Evolutionary conservation across 2,888 invertebrate genomes (phyloP).

Genomic region (Tetrapedia diversipes): DNA sequence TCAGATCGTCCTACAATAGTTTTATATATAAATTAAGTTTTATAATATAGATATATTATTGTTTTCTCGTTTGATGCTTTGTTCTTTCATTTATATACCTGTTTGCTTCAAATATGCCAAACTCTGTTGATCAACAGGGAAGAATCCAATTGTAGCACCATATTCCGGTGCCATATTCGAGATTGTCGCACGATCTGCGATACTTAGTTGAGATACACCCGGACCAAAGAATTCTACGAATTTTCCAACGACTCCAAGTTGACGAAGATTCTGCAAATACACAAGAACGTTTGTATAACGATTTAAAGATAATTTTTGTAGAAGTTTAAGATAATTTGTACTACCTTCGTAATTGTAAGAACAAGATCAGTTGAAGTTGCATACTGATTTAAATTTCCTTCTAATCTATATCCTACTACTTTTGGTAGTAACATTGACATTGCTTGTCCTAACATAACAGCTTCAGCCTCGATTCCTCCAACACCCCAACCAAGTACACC

Average conservation of each 20-base stretch:
- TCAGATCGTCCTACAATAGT: constrained; percentile 88
- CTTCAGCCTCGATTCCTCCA: constrained; percentile 98
- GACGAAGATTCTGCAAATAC: constrained; percentile 86
- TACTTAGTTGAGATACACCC: constrained; percentile 94
- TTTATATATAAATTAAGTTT: background rate
- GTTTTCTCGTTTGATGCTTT: background rate
- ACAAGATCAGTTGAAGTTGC: constrained; percentile 98
- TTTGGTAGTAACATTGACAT: constrained; percentile 98
- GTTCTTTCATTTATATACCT: constrained; percentile 83
- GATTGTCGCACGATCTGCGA: constrained; percentile 98
- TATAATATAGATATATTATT: background rate
- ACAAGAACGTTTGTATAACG: too few relatives aligned
- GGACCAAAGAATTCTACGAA: constrained; percentile 99
- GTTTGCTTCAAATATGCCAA: constrained; percentile 94
- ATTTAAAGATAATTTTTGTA: background rate
- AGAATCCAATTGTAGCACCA: constrained; percentile 97
- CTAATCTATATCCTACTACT: constrained; percentile 96
- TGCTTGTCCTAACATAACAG: constrained; percentile 98
- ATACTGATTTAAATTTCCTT: constrained; percentile 91
- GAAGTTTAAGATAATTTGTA: constrained; percentile 9
- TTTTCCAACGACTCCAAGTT: constrained; percentile 98
- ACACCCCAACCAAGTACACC: constrained; percentile 99
- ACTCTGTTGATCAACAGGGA: constrained; percentile 94
- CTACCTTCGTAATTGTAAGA: constrained; percentile 97
- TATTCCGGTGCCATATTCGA: constrained; percentile 99